A percentile compares a stretch with the other conserved stretches of the same genome.
These are phyloP conservation scores for Pelecanus crispus DNA, from an alignment of 2,113 vertebrate species.

Conservation along the genomic window DNA sequence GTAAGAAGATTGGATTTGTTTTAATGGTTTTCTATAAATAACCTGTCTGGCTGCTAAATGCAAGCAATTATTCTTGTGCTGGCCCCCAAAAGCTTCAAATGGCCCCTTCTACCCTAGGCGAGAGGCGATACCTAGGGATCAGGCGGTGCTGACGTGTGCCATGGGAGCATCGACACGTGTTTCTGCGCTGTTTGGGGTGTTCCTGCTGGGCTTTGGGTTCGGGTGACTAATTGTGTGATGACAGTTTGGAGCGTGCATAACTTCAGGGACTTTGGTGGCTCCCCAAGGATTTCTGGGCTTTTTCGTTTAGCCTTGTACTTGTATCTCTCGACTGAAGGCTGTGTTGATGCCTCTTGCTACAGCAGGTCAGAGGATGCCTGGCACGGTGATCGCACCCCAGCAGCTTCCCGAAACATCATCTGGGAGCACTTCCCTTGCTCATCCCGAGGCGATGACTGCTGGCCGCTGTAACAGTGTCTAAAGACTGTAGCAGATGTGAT, in stretches of 20 bases:
- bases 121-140: fast-evolving
- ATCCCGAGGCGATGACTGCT: background rate
- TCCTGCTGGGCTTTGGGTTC: background rate
- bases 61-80: background rate
- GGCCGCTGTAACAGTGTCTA: fast-evolving
- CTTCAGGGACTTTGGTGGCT: background rate
- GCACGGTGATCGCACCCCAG: fast-evolving
- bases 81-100: background rate
- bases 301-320: background rate
- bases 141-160: background rate
- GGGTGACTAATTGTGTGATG: background rate
- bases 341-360: background rate
- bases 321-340: background rate
- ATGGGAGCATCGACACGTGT: fast-evolving
- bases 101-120: background rate
- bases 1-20: background rate
- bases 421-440: background rate
- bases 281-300: background rate
- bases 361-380: background rate
- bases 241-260: background rate
- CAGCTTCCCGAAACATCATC: background rate
- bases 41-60: background rate
- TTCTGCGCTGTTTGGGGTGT: background rate
- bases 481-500: background rate
- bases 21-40: conserved; percentile 31